Evolutionary conservation across 1,140 invertebrate species (phyloP).

Genomic region (Bombus sylvicola): DNA sequence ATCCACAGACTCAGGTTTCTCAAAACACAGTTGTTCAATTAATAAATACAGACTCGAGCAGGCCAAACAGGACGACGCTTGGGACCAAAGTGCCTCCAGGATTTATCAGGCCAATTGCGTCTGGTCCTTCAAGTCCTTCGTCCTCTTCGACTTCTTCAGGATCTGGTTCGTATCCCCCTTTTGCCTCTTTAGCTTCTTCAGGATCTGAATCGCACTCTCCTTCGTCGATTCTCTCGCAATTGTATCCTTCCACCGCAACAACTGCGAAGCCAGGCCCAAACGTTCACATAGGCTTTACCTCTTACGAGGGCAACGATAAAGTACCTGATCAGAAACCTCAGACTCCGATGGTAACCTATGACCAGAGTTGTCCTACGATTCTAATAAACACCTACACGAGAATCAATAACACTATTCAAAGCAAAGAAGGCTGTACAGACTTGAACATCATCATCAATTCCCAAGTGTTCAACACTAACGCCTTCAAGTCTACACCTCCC

Average conservation of each 20-base stretch:
- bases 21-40: conserved; percentile 79
- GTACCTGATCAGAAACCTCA: conserved; percentile 32
- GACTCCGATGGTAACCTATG: conserved; percentile 3
- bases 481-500: conserved; percentile 54
- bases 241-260: neutral
- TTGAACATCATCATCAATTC: conserved; percentile 82
- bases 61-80: conserved; percentile 66
- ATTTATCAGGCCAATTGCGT: neutral
- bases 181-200: neutral
- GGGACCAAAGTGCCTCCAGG: conserved; percentile 47
- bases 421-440: conserved; percentile 80
- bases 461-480: conserved; percentile 76
- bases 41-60: conserved; percentile 69
- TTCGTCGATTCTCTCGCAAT: neutral
- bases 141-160: neutral
- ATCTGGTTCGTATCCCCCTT: neutral
- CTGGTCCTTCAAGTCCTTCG: too few relatives aligned
- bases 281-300: conserved; percentile 78
- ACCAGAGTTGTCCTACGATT: conserved; percentile 77
- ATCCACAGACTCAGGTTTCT: conserved; percentile 69
- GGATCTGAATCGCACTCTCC: neutral
- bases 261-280: conserved; percentile 59
- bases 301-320: conserved; percentile 62
- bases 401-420: conserved; percentile 80
- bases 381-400: conserved; percentile 79